These are phyloP conservation scores for Crambe crambe DNA, from an alignment of 37 sponge, comb jelly and placozoan genomes.

Conservation along the genomic window DNA sequence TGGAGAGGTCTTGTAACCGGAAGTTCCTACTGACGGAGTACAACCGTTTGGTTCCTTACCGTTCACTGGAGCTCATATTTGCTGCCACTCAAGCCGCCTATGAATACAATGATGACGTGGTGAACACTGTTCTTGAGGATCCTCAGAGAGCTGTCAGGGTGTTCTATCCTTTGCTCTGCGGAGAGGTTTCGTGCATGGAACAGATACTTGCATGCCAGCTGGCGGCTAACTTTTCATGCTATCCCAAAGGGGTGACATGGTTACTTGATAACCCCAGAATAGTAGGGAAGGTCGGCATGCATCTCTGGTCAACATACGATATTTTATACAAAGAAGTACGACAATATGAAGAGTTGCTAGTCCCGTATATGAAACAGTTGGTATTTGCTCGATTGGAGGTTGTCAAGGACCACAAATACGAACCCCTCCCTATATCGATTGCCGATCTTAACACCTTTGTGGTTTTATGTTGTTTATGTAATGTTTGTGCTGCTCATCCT, in stretches of 20 bases:
- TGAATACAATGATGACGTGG: not conserved
- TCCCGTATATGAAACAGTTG: constrained; percentile 1
- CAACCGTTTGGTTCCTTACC: constrained; percentile 38
- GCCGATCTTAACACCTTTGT: constrained; percentile 20
- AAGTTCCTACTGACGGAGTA: constrained; percentile 24
- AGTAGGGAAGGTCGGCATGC: constrained; percentile 2
- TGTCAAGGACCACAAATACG: not conserved
- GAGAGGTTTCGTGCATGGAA: constrained; percentile 17
- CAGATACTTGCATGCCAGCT: constrained; percentile 8
- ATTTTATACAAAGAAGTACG: not conserved
- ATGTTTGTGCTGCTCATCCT: constrained; percentile 35
- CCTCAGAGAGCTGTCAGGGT: not conserved
- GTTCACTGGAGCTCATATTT: constrained; percentile 23
- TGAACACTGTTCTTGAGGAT: constrained; percentile 16
- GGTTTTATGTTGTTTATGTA: constrained; percentile 15
- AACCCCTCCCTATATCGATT: not conserved
- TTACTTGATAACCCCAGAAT: constrained; percentile 28
- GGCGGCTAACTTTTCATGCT: constrained; percentile 36
- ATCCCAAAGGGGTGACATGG: not conserved
- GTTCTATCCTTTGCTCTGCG: not conserved
- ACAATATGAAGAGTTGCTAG: constrained; percentile 21
- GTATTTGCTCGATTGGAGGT: not conserved
- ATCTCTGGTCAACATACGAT: constrained; percentile 28
- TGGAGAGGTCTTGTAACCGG: constrained; percentile 1
- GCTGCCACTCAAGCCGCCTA: constrained; percentile 22